Conservation (phyloP, 1,140 invertebrate species). For the Andricus grossulariae region DNA sequence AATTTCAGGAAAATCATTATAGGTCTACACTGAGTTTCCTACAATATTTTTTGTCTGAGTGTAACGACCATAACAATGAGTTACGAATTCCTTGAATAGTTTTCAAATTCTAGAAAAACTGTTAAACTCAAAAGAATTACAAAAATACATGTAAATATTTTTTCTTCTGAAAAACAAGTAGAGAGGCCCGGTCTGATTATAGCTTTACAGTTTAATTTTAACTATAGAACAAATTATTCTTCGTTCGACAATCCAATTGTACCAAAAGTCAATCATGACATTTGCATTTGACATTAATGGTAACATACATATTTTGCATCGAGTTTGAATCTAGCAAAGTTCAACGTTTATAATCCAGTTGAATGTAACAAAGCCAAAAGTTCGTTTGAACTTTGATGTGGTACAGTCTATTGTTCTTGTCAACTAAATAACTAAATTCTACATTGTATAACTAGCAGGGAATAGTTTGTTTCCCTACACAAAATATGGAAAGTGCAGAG, state of each 20-base stretch:
- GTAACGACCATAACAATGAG: no score
- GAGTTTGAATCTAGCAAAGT: constrained; percentile 16
- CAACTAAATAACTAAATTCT: constrained; percentile 15
- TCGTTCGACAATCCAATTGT: constrained; percentile 2
- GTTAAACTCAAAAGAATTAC: no score
- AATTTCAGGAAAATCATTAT: no score
- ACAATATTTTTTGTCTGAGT: no score
- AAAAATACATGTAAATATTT: no score
- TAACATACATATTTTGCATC: constrained; percentile 10
- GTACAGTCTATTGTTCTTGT: constrained; percentile 21
- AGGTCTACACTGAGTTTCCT: no score
- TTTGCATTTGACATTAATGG: constrained; percentile 2
- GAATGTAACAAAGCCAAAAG: constrained; percentile 24
- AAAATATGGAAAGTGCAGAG: background rate
- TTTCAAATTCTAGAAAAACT: no score
- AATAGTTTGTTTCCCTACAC: background rate
- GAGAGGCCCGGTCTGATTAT: no score
- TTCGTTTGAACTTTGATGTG: constrained; percentile 24
- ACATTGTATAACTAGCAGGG: background rate
- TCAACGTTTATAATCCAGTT: constrained; percentile 23
- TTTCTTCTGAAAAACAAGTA: no score
- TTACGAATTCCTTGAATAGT: no score
- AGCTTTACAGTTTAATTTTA: no score
- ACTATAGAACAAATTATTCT: background rate
- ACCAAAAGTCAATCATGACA: constrained; percentile 19